Base-by-base conservation (phyloP, 2,797 vertebrate species). In the Poecilia velifera region DNA sequence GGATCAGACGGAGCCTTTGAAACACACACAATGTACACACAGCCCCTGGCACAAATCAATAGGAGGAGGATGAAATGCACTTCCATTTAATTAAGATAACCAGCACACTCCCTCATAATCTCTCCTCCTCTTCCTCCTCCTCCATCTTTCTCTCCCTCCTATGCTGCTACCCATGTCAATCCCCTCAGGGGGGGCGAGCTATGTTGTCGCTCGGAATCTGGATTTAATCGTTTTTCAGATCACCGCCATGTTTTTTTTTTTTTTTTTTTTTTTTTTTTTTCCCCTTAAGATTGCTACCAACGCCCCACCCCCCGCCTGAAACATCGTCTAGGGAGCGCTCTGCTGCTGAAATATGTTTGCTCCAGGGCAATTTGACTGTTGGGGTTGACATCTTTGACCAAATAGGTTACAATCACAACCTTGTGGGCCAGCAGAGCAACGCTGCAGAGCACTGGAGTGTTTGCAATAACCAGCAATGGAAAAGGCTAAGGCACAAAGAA, bases 1-100 rank as follows among this genome's bases (percentile, higher is more conserved):
- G 41, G 70, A 76, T 74, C 76, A 75, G 77, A 83, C 82, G 80
- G 75, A 82, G 55, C 73, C 77, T 93, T 90, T 86, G 84, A 86
- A 84, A 92, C 46, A 41, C n/a, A 49, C 59, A 66, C 57, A 78
- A 31, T 72, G 84, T 82, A 93, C 87, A 93, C 87, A 84, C 46
- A 59, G 86, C 87, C 83, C 5, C 81, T 72, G 84, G 92, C 88
- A 84, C 76, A 87, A 89, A 95, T 94, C 92, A 93, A 92, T 92
- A 90, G 87, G 76, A 88, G 87, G 84, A 92, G 88, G 89, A 91
- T 83, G 78, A 93, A 93, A 93, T 87, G 77, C 87, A 91, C 90
- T 90, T 92, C 90, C 92, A 93, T 95, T 95, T 95, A 94, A 94
- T 95, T 94, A 94, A 93, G 94, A 94, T 94, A 93, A 94, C 88